A percentile compares a stretch with the other conserved stretches of the same genome.
Evolutionary conservation across 2,797 vertebrate species (phyloP).

Genomic region (Odontamblyopus rebecca): DNA sequence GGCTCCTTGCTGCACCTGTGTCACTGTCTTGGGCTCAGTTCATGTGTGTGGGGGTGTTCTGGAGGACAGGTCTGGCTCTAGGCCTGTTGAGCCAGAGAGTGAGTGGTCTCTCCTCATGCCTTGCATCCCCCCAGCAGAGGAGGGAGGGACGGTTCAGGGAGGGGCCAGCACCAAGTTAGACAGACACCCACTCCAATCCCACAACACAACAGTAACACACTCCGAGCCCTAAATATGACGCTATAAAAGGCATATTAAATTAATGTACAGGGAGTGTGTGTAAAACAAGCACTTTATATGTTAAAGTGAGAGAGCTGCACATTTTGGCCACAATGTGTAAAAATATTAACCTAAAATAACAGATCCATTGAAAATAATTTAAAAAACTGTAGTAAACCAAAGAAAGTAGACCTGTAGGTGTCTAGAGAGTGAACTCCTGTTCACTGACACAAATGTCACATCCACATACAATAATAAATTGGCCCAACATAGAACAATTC

Average conservation of each 20-base stretch:
- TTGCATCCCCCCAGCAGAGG: conserved; percentile 21
- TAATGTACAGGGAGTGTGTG: conserved; percentile 28
- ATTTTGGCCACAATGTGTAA: not conserved
- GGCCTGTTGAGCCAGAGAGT: conserved; percentile 76
- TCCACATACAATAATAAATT: not conserved
- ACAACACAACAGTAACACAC: conserved; percentile 9
- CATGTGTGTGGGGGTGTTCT: conserved; percentile 74
- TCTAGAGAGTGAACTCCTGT: not conserved
- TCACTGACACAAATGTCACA: not conserved
- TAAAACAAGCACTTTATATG: conserved; percentile 26
- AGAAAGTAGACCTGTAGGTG: not conserved
- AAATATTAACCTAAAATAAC: not conserved
- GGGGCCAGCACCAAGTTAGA: conserved; percentile 60
- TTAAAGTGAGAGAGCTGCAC: conserved; percentile 10
- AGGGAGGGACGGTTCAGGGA: conserved; percentile 34
- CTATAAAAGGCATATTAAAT: conserved; percentile 74
- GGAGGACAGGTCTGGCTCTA: conserved; percentile 79
- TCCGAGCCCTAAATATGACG: conserved; percentile 45
- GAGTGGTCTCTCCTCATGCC: conserved; percentile 60
- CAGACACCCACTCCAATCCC: conserved; percentile 53
- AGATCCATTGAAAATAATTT: too few relatives aligned
- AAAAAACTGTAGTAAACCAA: not conserved
- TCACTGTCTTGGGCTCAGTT: conserved; percentile 57
- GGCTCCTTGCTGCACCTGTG: conserved; percentile 30
- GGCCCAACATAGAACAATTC: not conserved